phyloP scores from a whole-genome alignment of 1,140 invertebrate genomes.

The Dendrolimus punctatus region DNA sequence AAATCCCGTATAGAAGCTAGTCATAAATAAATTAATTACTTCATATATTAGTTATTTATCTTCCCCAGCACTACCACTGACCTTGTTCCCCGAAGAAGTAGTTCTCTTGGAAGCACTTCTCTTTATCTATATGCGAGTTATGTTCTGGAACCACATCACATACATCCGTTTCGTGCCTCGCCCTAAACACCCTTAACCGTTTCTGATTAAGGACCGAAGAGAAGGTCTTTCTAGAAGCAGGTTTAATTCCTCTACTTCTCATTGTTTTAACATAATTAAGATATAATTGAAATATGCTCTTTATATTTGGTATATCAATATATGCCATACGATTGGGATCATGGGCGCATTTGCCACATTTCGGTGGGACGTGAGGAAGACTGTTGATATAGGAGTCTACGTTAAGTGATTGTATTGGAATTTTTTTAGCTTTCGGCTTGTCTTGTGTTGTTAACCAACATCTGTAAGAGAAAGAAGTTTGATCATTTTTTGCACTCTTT shows the following conservation, averaged over 20 bases:
- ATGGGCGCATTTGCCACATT: conserved; percentile 28
- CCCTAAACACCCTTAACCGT: conserved; percentile 36
- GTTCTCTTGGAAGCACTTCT: no score
- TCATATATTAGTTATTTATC: no score
- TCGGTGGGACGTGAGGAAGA: conserved; percentile 22
- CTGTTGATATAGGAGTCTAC: conserved; percentile 32
- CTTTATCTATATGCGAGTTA: conserved; percentile 11
- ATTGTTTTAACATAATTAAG: conserved; percentile 29
- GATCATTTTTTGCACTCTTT: no score
- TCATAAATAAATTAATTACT: no score
- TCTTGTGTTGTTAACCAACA: conserved; percentile 24
- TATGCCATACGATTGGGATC: conserved; percentile 14
- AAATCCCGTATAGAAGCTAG: no score
- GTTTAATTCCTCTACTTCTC: conserved; percentile 13
- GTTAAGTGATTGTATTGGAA: conserved; percentile 26
- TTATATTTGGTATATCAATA: conserved; percentile 23
- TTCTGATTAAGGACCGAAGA: conserved; percentile 23
- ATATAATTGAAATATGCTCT: conserved; percentile 36
- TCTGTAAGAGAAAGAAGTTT: conserved; percentile 2
- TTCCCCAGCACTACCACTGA: conserved; percentile 1
- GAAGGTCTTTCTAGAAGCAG: conserved; percentile 43
- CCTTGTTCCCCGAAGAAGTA: not conserved
- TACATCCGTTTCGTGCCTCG: conserved; percentile 32
- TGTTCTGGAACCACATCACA: conserved; percentile 37
- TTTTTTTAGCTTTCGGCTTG: conserved; percentile 18